Percentiles rank a stretch among this genome's conserved stretches.
Conservation (phyloP, 2,113 vertebrate genomes). For the Laterallus jamaicensis region DNA sequence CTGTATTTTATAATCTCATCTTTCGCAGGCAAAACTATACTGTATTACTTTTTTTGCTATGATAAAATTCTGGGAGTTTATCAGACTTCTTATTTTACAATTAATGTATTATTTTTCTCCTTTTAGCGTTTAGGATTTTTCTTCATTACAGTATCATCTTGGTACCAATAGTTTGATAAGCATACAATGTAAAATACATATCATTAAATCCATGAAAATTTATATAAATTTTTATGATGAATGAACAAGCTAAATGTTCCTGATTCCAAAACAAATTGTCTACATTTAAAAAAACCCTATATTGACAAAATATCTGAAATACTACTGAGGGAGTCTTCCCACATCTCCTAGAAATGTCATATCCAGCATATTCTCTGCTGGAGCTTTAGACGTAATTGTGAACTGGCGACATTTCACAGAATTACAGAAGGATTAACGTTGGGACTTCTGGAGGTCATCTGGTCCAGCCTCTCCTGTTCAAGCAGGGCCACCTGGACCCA, state of each 20-base stretch:
- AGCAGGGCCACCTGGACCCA: background rate
- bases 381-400: background rate
- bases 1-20: background rate
- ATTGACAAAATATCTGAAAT: background rate
- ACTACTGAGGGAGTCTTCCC: background rate
- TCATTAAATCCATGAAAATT: background rate
- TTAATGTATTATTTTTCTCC: background rate
- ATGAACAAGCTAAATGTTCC: background rate
- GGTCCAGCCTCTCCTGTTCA: too few species aligned
- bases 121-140: background rate
- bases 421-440: background rate
- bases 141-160: fast-evolving
- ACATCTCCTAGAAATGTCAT: background rate
- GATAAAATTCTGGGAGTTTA: too few species aligned
- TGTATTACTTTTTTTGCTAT: background rate
- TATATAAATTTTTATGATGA: background rate
- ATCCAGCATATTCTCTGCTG: background rate
- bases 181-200: background rate
- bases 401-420: background rate
- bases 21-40: background rate
- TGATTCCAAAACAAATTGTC: background rate
- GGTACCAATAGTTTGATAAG: background rate
- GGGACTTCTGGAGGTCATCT: background rate
- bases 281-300: background rate
- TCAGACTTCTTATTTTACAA: background rate